A percentile compares a stretch with the other conserved stretches of the same genome.
Evolutionary conservation across 2,113 vertebrate genomes (phyloP).

Genomic region (Pundamilia nyererei): DNA sequence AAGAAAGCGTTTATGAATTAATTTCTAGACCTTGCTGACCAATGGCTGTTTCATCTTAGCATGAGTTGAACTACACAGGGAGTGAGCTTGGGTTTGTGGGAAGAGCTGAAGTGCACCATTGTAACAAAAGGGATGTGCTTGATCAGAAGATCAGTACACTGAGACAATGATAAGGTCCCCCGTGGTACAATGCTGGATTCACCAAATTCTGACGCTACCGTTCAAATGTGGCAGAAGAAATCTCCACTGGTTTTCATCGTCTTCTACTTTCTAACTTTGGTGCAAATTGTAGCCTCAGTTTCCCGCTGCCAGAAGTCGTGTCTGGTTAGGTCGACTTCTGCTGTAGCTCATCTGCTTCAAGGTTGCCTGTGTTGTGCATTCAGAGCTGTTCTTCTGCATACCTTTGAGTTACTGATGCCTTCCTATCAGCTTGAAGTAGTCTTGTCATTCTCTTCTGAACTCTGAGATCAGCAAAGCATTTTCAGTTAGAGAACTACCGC

Average conservation of each 20-base stretch:
- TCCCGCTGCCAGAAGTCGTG: background rate
- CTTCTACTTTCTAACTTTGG: background rate
- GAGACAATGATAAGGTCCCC: background rate
- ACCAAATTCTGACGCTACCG: background rate
- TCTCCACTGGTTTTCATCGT: background rate
- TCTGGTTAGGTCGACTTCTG: background rate
- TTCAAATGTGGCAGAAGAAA: background rate
- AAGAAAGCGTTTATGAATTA: background rate
- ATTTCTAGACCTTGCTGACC: background rate
- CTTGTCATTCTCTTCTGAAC: background rate
- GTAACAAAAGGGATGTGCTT: background rate
- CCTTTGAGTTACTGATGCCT: background rate
- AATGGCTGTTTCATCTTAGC: background rate
- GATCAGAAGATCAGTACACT: background rate
- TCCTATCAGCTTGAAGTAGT: background rate
- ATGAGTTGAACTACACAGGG: background rate
- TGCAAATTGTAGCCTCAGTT: background rate
- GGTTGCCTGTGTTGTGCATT: background rate
- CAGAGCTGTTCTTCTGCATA: background rate
- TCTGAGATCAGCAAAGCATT: background rate
- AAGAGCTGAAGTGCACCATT: background rate
- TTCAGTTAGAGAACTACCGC: background rate
- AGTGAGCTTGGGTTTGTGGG: background rate
- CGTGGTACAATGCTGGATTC: background rate
- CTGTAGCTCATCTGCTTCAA: background rate